A percentile compares a stretch with the other conserved stretches of the same genome.
Evolutionary conservation across 2,888 invertebrate genomes (phyloP).

Genomic region (Protophormia terraenovae): DNA sequence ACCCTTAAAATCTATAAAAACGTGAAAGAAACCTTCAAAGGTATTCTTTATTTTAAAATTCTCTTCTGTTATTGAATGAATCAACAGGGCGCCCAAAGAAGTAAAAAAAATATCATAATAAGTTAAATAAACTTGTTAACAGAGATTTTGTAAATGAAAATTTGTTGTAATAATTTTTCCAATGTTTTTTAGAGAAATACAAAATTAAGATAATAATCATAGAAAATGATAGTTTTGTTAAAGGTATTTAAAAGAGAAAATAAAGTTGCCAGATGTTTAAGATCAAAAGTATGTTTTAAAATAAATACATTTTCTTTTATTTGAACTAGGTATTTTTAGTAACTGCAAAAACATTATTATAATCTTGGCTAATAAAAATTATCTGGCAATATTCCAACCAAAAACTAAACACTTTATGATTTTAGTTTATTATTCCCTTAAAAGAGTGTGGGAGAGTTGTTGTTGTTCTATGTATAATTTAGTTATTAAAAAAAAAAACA

Average conservation of each 20-base stretch:
- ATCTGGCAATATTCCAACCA: slow-evolving; percentile 2
- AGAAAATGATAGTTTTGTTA: slow-evolving; percentile 4
- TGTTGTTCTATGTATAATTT: slow-evolving; percentile 31
- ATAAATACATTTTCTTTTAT: too few species aligned
- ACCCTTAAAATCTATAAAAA: neutral
- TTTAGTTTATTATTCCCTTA: neutral
- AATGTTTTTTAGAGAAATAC: neutral
- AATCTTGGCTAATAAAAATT: neutral
- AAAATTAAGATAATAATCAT: slow-evolving; percentile 22
- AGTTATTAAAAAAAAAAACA: slow-evolving; percentile 12
- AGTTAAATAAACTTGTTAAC: neutral
- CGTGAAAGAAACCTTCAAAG: slow-evolving; percentile 22
- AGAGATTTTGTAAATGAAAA: slow-evolving; percentile 23
- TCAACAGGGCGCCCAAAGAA: neutral
- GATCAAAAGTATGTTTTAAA: too few species aligned
- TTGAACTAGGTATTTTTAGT: too few species aligned
- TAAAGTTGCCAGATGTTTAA: too few species aligned
- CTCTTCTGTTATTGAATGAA: neutral
- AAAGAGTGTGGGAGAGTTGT: slow-evolving; percentile 40
- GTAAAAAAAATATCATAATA: neutral
- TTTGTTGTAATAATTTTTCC: neutral
- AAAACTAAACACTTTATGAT: neutral
- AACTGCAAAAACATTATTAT: too few species aligned
- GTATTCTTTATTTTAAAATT: neutral
- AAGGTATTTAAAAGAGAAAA: slow-evolving; percentile 2